phyloP scores from a whole-genome alignment of 2,113 vertebrate species.

The Cryptomyrus ogoouensis region DNA sequence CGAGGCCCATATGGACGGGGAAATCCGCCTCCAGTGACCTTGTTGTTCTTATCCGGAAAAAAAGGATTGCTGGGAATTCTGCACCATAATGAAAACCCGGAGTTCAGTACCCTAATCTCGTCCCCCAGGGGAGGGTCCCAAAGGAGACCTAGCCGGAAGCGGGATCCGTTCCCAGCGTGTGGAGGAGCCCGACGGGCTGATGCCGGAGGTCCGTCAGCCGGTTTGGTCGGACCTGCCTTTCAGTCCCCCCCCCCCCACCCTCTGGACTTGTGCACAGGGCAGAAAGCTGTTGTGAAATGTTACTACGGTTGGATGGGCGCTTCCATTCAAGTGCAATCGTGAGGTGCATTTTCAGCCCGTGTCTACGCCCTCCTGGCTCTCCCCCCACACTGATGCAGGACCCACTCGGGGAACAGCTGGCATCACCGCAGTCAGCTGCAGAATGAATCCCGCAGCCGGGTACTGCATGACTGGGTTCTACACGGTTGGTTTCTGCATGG shows the following conservation, averaged over 20 bases:
- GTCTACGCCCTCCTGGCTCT: not conserved
- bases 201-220: not conserved
- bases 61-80: not conserved
- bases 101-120: not conserved
- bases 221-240: not conserved
- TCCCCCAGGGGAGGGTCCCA: not conserved
- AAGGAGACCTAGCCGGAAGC: not conserved
- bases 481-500: no score
- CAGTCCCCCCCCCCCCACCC: constrained; percentile 41
- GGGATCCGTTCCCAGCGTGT: not conserved
- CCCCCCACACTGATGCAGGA: not conserved
- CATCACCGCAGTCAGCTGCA: not conserved
- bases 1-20: not conserved
- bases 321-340: constrained; percentile 54
- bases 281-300: constrained; percentile 65
- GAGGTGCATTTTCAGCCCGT: constrained; percentile 39
- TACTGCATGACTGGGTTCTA: not conserved
- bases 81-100: not conserved
- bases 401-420: not conserved
- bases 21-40: not conserved
- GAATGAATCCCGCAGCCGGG: not conserved
- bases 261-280: constrained; percentile 67
- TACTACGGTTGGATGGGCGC: constrained; percentile 65
- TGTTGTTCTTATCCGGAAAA: not conserved
- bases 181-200: not conserved